Percentiles rank a stretch among this genome's conserved stretches.
Evolutionary conservation across 1,140 invertebrate species (phyloP).

Genomic region (Galendromus occidentalis): DNA sequence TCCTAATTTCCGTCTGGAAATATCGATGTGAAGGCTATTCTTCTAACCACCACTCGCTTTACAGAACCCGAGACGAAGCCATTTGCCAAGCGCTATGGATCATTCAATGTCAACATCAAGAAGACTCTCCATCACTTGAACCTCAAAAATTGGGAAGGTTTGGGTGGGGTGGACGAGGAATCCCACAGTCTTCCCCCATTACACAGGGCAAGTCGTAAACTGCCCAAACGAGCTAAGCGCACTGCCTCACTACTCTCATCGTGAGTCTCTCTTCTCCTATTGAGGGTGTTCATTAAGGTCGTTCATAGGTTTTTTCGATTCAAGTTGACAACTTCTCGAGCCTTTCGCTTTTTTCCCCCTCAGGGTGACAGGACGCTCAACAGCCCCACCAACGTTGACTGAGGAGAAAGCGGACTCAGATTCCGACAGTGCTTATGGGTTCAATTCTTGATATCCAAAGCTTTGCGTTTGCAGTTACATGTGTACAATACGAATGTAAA

Average conservation of each 20-base stretch:
- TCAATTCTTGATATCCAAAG: not conserved
- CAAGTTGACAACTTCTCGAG: not conserved
- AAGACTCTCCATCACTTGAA: conserved; percentile 3
- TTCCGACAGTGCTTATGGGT: conserved; percentile 1
- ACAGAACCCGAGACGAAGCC: conserved; percentile 3
- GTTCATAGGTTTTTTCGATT: no score
- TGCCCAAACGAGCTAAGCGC: not conserved
- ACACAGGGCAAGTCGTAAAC: not conserved
- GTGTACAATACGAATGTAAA: no score
- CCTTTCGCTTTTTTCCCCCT: not conserved
- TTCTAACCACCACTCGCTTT: no score
- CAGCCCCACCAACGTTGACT: not conserved
- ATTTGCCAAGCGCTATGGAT: not conserved
- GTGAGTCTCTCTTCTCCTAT: not conserved
- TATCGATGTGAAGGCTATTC: no score
- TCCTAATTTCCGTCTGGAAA: no score
- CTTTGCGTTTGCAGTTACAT: no score
- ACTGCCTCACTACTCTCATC: conserved; percentile 2
- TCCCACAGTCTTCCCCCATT: not conserved
- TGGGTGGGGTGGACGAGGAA: not conserved
- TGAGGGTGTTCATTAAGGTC: no score
- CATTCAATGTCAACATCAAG: conserved; percentile 10
- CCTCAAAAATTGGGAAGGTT: conserved; percentile 10
- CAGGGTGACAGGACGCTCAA: not conserved
- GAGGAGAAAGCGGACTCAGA: not conserved